phyloP scores from a whole-genome alignment of 1,140 invertebrate genomes.

The Euschistus heros region DNA sequence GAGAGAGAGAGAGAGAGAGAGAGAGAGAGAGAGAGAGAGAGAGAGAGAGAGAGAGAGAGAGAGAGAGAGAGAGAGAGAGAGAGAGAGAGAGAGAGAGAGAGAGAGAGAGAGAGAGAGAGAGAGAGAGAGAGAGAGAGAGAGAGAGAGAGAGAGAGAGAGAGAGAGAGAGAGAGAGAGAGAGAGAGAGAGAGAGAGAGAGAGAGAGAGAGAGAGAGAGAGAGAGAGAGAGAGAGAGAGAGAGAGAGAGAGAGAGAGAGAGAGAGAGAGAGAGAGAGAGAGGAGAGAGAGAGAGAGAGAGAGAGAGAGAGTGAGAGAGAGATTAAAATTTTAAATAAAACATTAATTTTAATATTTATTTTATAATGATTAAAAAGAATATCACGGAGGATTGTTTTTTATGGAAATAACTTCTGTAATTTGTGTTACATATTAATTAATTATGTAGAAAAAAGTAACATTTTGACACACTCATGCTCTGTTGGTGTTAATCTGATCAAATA shows the following conservation, averaged over 20 bases:
- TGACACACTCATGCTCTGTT: too few relatives aligned
- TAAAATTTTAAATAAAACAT: conserved; percentile 30
- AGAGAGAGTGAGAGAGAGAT: background rate
- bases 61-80: conserved; percentile 10
- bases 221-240: background rate
- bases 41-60: conserved; percentile 9
- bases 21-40: background rate
- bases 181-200: conserved; percentile 6
- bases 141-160: background rate
- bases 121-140: background rate
- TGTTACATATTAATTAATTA: too few relatives aligned
- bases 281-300: background rate
- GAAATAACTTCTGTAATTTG: too few relatives aligned
- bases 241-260: background rate
- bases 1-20: background rate
- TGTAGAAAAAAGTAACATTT: too few relatives aligned
- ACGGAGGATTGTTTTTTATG: too few relatives aligned
- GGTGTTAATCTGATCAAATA: too few relatives aligned
- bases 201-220: background rate
- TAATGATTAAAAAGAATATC: too few relatives aligned
- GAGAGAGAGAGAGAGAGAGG: background rate
- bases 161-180: too few relatives aligned
- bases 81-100: conserved; percentile 8
- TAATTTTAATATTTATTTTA: too few relatives aligned
- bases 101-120: background rate